Percentiles rank a stretch among this genome's conserved stretches.
Evolutionary conservation across 2,797 vertebrate genomes (phyloP).

Genomic region (Epinephelus malabaricus): DNA sequence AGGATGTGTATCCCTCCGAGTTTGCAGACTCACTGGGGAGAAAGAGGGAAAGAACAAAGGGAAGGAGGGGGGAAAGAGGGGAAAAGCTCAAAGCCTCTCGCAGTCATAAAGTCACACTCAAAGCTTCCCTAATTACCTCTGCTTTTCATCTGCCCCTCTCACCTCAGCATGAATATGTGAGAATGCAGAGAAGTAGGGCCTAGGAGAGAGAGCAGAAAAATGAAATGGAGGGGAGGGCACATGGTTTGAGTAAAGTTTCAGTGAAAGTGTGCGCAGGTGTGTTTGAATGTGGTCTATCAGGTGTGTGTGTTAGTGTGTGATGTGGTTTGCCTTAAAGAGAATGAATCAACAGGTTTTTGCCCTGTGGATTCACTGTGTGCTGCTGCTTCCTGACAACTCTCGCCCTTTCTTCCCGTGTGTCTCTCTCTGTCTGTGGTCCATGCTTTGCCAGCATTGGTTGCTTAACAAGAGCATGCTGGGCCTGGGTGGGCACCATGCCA

Average conservation of each 20-base stretch:
- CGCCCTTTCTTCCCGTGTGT: conserved; percentile 37
- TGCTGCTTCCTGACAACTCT: conserved; percentile 17
- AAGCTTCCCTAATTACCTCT: conserved; percentile 69
- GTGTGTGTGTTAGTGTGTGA: conserved; percentile 8
- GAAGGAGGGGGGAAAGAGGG: conserved; percentile 33
- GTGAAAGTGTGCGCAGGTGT: conserved; percentile 68
- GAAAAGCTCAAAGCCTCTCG: conserved; percentile 54
- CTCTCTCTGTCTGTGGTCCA: conserved; percentile 44
- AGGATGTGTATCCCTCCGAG: conserved; percentile 58
- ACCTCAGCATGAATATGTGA: conserved; percentile 62
- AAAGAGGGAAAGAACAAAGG: conserved; percentile 60
- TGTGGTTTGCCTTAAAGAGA: conserved; percentile 21
- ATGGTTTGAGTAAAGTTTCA: conserved; percentile 35
- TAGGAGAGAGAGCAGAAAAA: conserved; percentile 18
- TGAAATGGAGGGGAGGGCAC: conserved; percentile 27
- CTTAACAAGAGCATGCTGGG: conserved; percentile 64
- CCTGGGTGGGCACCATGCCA: conserved; percentile 63
- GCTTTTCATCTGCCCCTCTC: conserved; percentile 70
- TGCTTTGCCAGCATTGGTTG: conserved; percentile 59
- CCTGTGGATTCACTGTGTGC: background rate
- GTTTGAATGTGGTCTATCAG: conserved; percentile 39
- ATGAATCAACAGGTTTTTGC: conserved; percentile 38
- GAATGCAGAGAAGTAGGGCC: conserved; percentile 19
- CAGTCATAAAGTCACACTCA: conserved; percentile 68
- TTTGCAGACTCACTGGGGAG: conserved; percentile 43